phyloP scores from a whole-genome alignment of 1,140 invertebrate species.

The Dolichoris vasculosae region DNA sequence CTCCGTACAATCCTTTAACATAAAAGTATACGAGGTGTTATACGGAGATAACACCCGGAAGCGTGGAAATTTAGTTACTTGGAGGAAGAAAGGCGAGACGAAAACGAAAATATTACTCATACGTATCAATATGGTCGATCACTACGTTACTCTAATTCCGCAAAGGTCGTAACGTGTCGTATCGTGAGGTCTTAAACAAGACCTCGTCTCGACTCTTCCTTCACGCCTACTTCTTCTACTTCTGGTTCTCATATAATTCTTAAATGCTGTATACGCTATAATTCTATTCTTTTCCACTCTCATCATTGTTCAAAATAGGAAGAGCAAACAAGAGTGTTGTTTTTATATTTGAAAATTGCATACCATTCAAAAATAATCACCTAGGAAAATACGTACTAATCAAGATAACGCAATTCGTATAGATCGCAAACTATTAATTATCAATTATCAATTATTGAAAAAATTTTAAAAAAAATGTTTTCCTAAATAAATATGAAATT shows the following conservation, averaged over 20 bases:
- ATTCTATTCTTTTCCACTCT: not conserved
- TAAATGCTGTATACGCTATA: not conserved
- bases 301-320: not conserved
- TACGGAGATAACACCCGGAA: not conserved
- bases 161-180: not conserved
- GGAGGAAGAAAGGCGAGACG: not conserved
- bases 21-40: not conserved
- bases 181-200: not conserved
- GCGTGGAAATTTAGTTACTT: not conserved
- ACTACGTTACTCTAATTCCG: not conserved
- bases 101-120: not conserved
- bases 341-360: not conserved
- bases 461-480: too few species aligned
- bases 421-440: too few species aligned
- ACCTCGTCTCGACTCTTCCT: not conserved
- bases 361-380: not conserved
- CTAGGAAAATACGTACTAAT: not conserved
- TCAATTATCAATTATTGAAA: too few species aligned
- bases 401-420: not conserved
- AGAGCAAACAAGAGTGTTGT: not conserved
- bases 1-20: not conserved
- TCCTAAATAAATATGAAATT: too few species aligned
- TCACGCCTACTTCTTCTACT: not conserved
- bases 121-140: not conserved
- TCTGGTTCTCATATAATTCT: not conserved